phyloP scores from a whole-genome alignment of 2,113 vertebrate species.

The Lepus americanus region DNA sequence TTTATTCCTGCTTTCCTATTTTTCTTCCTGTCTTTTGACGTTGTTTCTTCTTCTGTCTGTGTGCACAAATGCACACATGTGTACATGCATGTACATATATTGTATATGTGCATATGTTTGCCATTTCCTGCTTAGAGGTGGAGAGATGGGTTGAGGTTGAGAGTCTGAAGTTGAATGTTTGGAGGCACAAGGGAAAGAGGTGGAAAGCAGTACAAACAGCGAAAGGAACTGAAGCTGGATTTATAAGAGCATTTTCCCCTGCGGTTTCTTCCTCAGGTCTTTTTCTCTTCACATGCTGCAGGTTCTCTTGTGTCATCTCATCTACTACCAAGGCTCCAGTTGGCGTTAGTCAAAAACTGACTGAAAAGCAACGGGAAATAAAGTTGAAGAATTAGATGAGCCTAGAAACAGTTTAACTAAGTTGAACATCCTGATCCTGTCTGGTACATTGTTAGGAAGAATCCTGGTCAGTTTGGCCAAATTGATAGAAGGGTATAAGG shows the following conservation, averaged over 20 bases:
- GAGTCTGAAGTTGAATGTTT: background rate
- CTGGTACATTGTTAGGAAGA: background rate
- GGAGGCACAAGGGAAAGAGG: background rate
- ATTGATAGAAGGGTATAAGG: background rate
- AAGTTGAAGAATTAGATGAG: background rate
- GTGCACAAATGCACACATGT: background rate
- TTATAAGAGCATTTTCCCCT: background rate
- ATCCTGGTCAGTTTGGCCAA: background rate
- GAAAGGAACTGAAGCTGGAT: background rate
- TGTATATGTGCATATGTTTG: background rate
- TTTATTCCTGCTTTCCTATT: background rate
- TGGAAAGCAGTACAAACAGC: background rate
- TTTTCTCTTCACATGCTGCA: background rate
- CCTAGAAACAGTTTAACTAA: background rate
- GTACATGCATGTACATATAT: background rate
- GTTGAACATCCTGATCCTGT: background rate
- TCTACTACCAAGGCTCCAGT: background rate
- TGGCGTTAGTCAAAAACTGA: background rate
- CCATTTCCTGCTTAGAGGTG: background rate
- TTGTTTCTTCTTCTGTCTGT: background rate
- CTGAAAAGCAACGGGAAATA: background rate
- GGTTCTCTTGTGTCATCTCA: background rate
- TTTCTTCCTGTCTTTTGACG: background rate
- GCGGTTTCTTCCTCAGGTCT: background rate
- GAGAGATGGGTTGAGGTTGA: background rate